These are phyloP conservation scores for Bellardia pandia DNA, from an alignment of 2,888 invertebrate species.

Conservation along the genomic window DNA sequence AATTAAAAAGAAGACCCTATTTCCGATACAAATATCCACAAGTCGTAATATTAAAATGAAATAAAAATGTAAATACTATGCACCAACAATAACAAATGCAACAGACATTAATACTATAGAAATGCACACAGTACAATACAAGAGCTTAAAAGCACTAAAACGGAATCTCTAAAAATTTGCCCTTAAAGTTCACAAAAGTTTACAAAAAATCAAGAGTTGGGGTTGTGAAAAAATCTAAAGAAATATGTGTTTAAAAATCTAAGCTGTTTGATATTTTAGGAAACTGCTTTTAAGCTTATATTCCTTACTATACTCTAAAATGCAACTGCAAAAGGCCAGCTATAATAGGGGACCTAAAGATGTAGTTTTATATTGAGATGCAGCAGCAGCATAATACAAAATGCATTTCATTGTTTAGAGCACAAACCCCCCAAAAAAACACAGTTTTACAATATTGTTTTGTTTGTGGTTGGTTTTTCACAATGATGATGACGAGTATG, in stretches of 20 bases:
- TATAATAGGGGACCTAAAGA: constrained; percentile 25
- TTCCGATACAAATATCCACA: constrained; percentile 52
- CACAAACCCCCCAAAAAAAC: background rate
- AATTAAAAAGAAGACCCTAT: constrained; percentile 37
- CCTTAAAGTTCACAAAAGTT: too few species aligned
- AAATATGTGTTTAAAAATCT: too few species aligned
- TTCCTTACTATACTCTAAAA: background rate
- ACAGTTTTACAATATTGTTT: constrained; percentile 5
- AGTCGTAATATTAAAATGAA: constrained; percentile 57
- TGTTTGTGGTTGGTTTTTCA: constrained; percentile 44
- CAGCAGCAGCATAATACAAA: constrained; percentile 42
- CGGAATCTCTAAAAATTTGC: too few species aligned
- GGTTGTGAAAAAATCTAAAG: too few species aligned
- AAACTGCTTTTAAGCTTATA: background rate
- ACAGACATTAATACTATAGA: background rate
- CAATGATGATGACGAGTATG: background rate
- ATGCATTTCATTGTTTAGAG: constrained; percentile 54
- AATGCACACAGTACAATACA: background rate
- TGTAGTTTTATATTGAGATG: constrained; percentile 29
- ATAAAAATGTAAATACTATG: constrained; percentile 53
- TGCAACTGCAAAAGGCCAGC: background rate
- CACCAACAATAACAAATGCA: background rate
- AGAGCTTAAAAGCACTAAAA: background rate
- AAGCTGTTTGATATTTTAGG: too few species aligned
- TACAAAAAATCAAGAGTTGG: too few species aligned